Conservation (phyloP, 2,113 vertebrate species). For the Pimephales promelas region DNA sequence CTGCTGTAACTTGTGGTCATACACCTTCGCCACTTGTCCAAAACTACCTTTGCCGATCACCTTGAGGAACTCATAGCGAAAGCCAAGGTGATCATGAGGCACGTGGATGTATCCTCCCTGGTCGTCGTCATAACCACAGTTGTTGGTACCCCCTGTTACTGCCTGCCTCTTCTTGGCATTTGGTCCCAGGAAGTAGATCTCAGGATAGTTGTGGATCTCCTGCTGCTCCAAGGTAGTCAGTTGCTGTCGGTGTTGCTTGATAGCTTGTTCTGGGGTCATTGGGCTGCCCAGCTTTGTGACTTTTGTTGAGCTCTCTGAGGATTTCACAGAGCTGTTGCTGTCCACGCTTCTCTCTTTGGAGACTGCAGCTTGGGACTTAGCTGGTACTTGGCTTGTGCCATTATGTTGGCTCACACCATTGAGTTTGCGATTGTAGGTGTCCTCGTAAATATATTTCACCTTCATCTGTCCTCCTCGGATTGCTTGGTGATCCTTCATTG, state of each 20-base stretch:
- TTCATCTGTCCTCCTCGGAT: slow-evolving; percentile 84
- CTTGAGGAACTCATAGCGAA: slow-evolving; percentile 96
- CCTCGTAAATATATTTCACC: slow-evolving; percentile 92
- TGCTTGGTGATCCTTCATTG: slow-evolving; percentile 83
- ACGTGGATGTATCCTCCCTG: slow-evolving; percentile 94
- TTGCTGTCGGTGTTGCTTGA: slow-evolving; percentile 89
- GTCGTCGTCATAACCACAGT: slow-evolving; percentile 92
- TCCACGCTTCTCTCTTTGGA: slow-evolving; percentile 85
- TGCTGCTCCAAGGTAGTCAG: slow-evolving; percentile 88
- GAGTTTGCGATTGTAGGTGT: slow-evolving; percentile 83
- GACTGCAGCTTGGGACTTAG: slow-evolving; percentile 75
- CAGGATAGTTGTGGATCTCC: slow-evolving; percentile 87
- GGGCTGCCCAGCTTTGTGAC: slow-evolving; percentile 74
- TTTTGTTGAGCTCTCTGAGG: slow-evolving; percentile 70
- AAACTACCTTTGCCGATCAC: slow-evolving; percentile 98
- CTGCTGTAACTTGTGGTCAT: slow-evolving; percentile 93
- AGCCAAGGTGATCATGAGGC: slow-evolving; percentile 94
- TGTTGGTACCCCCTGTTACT: slow-evolving; percentile 88
- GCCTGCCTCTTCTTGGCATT: slow-evolving; percentile 92
- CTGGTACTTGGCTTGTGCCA: slow-evolving; percentile 68
- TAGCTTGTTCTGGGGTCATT: slow-evolving; percentile 86
- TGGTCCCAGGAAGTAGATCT: slow-evolving; percentile 94
- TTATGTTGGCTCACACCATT: slow-evolving; percentile 75
- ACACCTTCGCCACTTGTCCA: slow-evolving; percentile 96
- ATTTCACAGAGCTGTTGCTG: slow-evolving; percentile 78